Evolutionary conservation across 2,888 invertebrate species (phyloP), one percentile per base, ranked within the genome.

Genomic region (Drosophila paucipuncta): DNA sequence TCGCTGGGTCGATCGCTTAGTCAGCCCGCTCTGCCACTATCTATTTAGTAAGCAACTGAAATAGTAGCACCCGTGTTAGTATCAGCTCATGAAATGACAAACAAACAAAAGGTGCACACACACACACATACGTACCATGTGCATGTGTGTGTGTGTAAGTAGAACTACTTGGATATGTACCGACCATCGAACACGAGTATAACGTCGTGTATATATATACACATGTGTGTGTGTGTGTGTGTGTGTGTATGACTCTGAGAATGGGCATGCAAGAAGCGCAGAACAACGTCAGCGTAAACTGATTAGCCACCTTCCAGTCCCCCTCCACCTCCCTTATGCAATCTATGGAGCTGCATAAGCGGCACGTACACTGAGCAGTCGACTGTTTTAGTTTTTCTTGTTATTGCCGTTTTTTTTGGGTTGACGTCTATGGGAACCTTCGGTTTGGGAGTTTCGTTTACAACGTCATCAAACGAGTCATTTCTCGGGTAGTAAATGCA

Each of bases 41-140:
- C 87, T 89, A 84, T 89, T 90, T 90, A 87, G 90, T 90, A 90
- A 86, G 87, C 89, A 90, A 86, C 84, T 87, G 86, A 90, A 87
- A 90, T 89, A 90, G 89, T 90, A 87, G 91, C 87, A 87, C 91
- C 87, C 88, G 87, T 84, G 87, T 87, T 87, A 90, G 86, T 86
- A 86, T 75, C 87, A 66, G 68, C 82, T 83, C 84, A 90, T 78
- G 90, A 83, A 86, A 89, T 73, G 54, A 71, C 62, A 63, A 68
- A 35, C 54, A 66, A 63, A 58, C 61, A 73, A 72, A 35, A 54
- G 39, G 35, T 39, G 49, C 59, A 73, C 65, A 54, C 54, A 37
- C 22, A 63, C 35, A 58, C 53, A 62, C 57, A 57, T 49, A 71
- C 65, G 11, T 43, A 47, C 47, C 22, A 31, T 16, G 22, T 16